Evolutionary conservation across 1,140 invertebrate species (phyloP).

Genomic region (Popillia japonica): DNA sequence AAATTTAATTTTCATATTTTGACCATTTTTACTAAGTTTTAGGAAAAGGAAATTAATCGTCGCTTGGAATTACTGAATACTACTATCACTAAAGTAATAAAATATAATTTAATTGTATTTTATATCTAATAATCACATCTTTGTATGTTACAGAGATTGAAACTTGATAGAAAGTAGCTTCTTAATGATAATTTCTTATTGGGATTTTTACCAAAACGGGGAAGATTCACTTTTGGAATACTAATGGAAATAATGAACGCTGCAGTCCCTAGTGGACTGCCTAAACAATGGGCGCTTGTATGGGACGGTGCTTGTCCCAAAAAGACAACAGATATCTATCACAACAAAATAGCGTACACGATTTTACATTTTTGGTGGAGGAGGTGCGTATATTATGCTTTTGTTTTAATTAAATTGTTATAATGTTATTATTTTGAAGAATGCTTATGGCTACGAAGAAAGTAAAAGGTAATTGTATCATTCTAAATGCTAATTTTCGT

Average conservation of each 20-base stretch:
- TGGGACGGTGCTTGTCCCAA: constrained; percentile 62
- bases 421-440: constrained; percentile 38
- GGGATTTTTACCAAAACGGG: constrained; percentile 27
- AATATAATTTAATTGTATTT: neutral
- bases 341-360: constrained; percentile 47
- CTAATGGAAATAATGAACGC: constrained; percentile 55
- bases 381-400: constrained; percentile 52
- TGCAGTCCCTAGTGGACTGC: constrained; percentile 58
- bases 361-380: constrained; percentile 56
- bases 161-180: neutral
- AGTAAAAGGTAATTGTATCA: constrained; percentile 41
- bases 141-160: neutral
- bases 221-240: constrained; percentile 38
- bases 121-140: neutral
- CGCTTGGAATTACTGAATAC: neutral
- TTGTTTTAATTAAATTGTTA: neutral
- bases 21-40: neutral
- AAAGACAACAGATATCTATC: constrained; percentile 47
- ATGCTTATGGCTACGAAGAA: constrained; percentile 3
- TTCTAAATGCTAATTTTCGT: neutral
- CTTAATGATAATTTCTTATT: neutral
- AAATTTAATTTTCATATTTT: constrained; percentile 13
- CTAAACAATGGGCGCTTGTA: constrained; percentile 63
- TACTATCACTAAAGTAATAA: neutral
- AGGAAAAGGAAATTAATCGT: neutral